Base-by-base conservation (phyloP, 1,140 invertebrate genomes). In the Arion vulgaris region DNA sequence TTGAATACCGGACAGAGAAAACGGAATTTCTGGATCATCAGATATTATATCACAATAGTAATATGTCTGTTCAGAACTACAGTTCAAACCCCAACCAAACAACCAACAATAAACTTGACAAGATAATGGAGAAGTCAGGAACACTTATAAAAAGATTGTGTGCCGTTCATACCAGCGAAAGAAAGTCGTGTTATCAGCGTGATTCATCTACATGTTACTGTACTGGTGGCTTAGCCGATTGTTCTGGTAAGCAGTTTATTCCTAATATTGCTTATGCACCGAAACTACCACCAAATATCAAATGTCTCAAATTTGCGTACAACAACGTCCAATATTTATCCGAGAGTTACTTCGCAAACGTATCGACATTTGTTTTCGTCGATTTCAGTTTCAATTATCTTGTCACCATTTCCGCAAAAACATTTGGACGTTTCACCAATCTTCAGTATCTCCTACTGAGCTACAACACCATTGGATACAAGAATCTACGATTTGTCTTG, bases 311-410 rank as follows among this genome's bases (percentile, higher is more conserved):
- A 0, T 80, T 80, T 28, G 32, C 38, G 5, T 38, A 80, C 39
- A 80, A 80, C 41, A 71, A 71, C 62, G 66, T 71, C n/a, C 13
- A 23, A 28, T 9, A 19, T 57, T 51, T 80, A 19, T 2, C 45
- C n/a, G 78, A 80, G 2, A 80, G 78, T 45, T 80, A 45, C 51
- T 80, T 80, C 41, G 36, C 78, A 15, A 80, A 80, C 28, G 78
- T 80, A 0, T 71, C 78, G 4, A 32, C 17, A 7, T 45, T 80
- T 51, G 15, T 39, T n/a, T 66, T 49, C 15, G 7, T 80, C 0
- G 78, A 80, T 51, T 80, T 80, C 62, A 57, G 45, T 11, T 57
- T 13, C 11, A 80, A 80, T 51, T 49, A 28, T 7, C 41, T 80
- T 19, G 1, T 7, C n/a, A 80, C 68, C 5, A 66, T 80, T 9